Evolutionary conservation across 2,888 invertebrate species (phyloP).

Genomic region (Allacma fusca): DNA sequence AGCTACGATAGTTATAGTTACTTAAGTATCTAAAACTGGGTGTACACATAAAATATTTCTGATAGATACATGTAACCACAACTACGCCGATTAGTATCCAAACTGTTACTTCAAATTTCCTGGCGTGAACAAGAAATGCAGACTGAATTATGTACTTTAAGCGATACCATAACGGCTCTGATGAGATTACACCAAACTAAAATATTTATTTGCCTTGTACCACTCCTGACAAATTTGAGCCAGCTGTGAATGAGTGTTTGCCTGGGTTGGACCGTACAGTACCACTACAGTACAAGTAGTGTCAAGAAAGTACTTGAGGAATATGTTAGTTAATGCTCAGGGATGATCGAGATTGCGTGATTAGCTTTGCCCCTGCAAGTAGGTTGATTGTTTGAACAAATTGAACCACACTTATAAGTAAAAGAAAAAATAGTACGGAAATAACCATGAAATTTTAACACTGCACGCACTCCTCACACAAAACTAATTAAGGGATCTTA

Average conservation of each 20-base stretch:
- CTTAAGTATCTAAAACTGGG: no score
- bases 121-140: neutral
- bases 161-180: neutral
- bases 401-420: neutral
- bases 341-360: neutral
- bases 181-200: neutral
- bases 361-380: neutral
- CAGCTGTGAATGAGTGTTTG: neutral
- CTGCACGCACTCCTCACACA: no score
- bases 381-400: neutral
- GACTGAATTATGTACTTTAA: neutral
- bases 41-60: no score
- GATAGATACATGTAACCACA: neutral
- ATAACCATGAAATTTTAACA: neutral
- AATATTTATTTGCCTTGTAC: neutral
- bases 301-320: neutral
- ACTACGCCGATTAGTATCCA: neutral
- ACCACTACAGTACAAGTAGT: no score
- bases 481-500: no score
- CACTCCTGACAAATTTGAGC: neutral
- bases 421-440: neutral
- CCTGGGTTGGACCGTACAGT: neutral
- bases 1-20: no score
- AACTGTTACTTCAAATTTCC: neutral
- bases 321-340: neutral